Conservation (phyloP, 2,888 invertebrate species). For the Catocala sponsa region DNA sequence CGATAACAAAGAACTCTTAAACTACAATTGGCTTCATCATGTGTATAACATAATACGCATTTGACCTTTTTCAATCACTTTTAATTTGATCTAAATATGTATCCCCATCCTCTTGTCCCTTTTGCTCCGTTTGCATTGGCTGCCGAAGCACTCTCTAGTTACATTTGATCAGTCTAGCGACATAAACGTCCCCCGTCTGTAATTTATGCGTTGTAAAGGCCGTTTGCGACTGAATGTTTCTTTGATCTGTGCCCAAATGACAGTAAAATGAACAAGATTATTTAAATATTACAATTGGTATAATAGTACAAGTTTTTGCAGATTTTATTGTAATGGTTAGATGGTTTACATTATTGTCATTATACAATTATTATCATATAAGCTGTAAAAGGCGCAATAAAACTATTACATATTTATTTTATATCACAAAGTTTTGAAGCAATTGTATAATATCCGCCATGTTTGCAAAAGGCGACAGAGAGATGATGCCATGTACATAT, state of each 20-base stretch:
- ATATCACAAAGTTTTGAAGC: no score
- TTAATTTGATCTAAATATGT: not conserved
- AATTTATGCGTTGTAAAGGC: slow-evolving; percentile 25
- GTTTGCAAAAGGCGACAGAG: no score
- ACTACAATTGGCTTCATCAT: no score
- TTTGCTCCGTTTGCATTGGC: not conserved
- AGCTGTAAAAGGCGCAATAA: no score
- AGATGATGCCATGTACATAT: no score
- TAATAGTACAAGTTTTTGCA: no score
- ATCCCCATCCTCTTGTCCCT: not conserved
- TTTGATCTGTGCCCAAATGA: slow-evolving; percentile 12
- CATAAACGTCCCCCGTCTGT: slow-evolving; percentile 18
- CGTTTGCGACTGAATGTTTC: slow-evolving; percentile 17
- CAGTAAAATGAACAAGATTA: not conserved
- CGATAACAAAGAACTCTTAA: no score
- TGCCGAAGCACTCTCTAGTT: slow-evolving; percentile 24
- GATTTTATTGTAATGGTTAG: no score
- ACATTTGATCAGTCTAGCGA: slow-evolving; percentile 31
- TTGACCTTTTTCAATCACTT: slow-evolving; percentile 1
- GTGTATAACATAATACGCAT: not conserved
- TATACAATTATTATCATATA: no score
- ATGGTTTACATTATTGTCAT: no score
- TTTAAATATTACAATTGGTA: not conserved
- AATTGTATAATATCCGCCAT: no score
- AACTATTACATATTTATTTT: no score